These are phyloP conservation scores for Takifugu flavidus DNA, from an alignment of 2,113 vertebrate genomes.

Conservation along the genomic window DNA sequence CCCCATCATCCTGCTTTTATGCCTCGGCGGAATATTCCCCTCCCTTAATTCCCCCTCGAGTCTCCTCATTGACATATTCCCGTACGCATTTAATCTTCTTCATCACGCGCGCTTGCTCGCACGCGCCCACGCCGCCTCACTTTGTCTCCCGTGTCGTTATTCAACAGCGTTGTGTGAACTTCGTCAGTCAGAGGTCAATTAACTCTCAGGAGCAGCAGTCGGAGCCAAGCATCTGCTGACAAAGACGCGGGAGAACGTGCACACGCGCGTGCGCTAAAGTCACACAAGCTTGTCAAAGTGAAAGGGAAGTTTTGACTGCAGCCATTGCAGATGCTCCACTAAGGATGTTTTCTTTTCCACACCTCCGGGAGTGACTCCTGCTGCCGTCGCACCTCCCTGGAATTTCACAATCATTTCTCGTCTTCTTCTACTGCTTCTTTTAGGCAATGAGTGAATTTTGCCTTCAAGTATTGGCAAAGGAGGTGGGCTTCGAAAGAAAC, in stretches of 20 bases:
- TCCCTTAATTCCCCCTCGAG: constrained; percentile 22
- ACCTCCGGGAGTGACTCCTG: too few relatives aligned
- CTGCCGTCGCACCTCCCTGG: too few relatives aligned
- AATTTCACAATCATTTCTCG: too few relatives aligned
- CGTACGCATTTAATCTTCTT: too few relatives aligned
- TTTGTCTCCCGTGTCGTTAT: constrained; percentile 32
- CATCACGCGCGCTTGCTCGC: not conserved
- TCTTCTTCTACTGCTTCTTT: too few relatives aligned
- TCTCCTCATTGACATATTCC: constrained; percentile 16
- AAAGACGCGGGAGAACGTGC: constrained; percentile 12
- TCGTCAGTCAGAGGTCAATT: constrained; percentile 48
- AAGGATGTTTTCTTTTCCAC: too few relatives aligned
- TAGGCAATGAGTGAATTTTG: not conserved
- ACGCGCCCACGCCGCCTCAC: not conserved
- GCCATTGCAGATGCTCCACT: too few relatives aligned
- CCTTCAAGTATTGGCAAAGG: not conserved
- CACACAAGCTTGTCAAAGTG: too few relatives aligned
- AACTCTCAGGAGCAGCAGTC: constrained; percentile 33
- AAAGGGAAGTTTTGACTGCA: too few relatives aligned
- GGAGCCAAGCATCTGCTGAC: constrained; percentile 33
- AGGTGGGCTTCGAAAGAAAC: not conserved
- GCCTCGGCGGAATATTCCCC: not conserved
- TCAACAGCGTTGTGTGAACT: constrained; percentile 31
- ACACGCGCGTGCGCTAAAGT: too few relatives aligned
- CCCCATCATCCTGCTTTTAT: constrained; percentile 15